Conservation (phyloP, 2,113 vertebrate genomes). For the Mirounga angustirostris region DNA sequence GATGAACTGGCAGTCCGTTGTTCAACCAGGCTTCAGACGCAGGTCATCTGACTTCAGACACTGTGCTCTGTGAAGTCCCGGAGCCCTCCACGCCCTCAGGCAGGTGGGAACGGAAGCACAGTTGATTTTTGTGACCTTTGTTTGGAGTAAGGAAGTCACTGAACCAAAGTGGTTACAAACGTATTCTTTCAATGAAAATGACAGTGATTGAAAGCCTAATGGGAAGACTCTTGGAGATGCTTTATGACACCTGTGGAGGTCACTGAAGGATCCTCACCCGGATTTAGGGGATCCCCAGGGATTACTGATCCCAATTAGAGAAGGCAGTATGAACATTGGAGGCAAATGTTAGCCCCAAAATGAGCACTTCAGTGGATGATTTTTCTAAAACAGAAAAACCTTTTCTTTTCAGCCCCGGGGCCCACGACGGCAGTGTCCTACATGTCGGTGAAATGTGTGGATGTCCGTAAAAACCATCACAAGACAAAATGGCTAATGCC, state of each 20-base stretch:
- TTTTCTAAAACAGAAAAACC: constrained; percentile 56
- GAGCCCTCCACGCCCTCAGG: no score
- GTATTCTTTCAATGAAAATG: not conserved
- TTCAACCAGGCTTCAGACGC: not conserved
- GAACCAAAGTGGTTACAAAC: not conserved
- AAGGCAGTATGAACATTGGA: not conserved
- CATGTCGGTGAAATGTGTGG: constrained; percentile 94
- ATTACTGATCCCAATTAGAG: not conserved
- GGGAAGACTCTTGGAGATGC: not conserved
- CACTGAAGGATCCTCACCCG: not conserved
- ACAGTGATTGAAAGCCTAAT: not conserved
- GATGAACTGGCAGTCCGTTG: not conserved
- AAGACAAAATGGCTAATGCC: constrained; percentile 95
- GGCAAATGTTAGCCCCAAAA: not conserved
- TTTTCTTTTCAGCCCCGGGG: constrained; percentile 92
- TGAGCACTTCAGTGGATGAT: not conserved
- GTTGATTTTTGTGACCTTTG: not conserved
- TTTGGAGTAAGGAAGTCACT: not conserved
- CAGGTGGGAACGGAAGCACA: not conserved
- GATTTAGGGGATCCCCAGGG: not conserved
- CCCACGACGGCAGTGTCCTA: constrained; percentile 93
- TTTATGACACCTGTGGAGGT: not conserved
- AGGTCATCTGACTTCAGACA: not conserved
- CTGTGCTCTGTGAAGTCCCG: not conserved
- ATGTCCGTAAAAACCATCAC: constrained; percentile 90